Evolutionary conservation across 2,888 invertebrate species (phyloP).

Genomic region (Trichacis sp.): DNA sequence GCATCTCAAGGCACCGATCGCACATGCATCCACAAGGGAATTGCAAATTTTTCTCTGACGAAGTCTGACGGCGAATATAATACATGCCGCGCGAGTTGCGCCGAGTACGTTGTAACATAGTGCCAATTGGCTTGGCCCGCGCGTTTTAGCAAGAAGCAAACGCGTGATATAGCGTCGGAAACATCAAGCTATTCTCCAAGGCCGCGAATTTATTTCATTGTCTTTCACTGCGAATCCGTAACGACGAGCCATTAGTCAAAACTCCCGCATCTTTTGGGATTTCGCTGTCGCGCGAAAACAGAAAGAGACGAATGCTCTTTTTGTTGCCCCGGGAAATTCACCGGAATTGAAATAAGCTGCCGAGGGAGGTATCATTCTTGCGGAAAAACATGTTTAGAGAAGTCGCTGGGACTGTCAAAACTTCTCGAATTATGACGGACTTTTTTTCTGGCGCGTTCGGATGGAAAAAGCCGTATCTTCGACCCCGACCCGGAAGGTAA

Average conservation of each 20-base stretch:
- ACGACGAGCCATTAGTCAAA: slow-evolving; percentile 36
- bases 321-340: slow-evolving; percentile 20
- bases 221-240: slow-evolving; percentile 34
- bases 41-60: slow-evolving; percentile 36
- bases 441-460: not conserved
- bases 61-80: slow-evolving; percentile 15
- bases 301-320: slow-evolving; percentile 20
- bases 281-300: slow-evolving; percentile 31
- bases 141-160: slow-evolving; percentile 16
- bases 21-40: slow-evolving; percentile 28
- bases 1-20: slow-evolving; percentile 32
- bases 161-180: slow-evolving; percentile 10
- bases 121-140: slow-evolving; percentile 28
- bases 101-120: slow-evolving; percentile 22
- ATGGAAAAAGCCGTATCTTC: not conserved
- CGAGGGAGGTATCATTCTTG: slow-evolving; percentile 12
- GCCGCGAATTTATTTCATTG: slow-evolving; percentile 34
- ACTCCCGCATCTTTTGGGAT: slow-evolving; percentile 29
- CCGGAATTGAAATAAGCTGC: slow-evolving; percentile 25
- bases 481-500: not conserved
- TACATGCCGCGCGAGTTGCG: slow-evolving; percentile 13
- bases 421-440: not conserved
- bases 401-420: not conserved
- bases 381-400: not conserved
- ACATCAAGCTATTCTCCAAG: slow-evolving; percentile 25